Percentiles rank a stretch among this genome's conserved stretches.
phyloP scores from a whole-genome alignment of 2,113 vertebrate species.

The Vidua macroura region DNA sequence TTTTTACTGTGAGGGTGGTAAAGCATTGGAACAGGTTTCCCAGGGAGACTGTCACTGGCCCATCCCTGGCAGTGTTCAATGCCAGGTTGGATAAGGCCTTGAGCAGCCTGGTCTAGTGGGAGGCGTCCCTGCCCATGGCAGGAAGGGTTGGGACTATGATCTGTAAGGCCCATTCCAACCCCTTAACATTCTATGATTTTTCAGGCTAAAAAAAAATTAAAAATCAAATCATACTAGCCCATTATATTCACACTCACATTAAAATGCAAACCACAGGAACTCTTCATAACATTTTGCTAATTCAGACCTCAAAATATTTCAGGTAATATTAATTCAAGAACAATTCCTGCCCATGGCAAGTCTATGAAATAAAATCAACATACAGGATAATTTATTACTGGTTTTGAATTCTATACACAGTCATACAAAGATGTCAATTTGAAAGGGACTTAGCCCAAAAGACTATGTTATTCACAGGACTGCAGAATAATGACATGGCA shows the following conservation, averaged over 20 bases:
- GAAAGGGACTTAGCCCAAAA: not conserved
- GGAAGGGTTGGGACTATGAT: not conserved
- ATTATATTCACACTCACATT: not conserved
- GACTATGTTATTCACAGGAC: not conserved
- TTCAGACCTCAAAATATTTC: not conserved
- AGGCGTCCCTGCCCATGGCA: not conserved
- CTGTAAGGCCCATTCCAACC: not conserved
- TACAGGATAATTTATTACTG: not conserved
- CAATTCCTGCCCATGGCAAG: not conserved
- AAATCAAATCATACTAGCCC: not conserved
- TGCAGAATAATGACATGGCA: not conserved
- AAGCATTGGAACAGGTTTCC: not conserved
- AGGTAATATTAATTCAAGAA: not conserved
- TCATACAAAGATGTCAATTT: not conserved
- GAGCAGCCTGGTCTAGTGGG: not conserved
- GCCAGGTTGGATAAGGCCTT: not conserved
- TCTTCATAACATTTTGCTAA: not conserved
- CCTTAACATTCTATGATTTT: not conserved
- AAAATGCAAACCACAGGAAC: not conserved
- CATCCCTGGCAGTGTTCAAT: not conserved
- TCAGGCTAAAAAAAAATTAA: not conserved
- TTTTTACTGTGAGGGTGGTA: not conserved
- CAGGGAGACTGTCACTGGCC: not conserved
- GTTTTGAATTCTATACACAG: not conserved
- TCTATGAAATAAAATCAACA: constrained; percentile 25